phyloP scores from a whole-genome alignment of 2,797 vertebrate species.

The Clarias fuscus region DNA sequence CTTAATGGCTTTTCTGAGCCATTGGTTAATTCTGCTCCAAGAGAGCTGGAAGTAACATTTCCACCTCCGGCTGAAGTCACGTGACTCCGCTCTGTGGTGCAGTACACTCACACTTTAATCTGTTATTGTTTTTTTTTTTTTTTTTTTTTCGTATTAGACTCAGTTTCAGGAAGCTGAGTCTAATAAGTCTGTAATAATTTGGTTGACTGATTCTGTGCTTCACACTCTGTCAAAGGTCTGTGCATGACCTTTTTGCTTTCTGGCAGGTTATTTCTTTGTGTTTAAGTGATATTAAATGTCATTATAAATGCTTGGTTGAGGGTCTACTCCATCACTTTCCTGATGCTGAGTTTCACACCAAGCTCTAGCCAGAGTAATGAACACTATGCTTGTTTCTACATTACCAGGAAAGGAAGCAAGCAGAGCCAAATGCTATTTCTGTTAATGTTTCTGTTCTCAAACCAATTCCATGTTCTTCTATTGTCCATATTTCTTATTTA shows the following conservation, averaged over 20 bases:
- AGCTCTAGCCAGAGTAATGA: background rate
- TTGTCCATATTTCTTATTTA: background rate
- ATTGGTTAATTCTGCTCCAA: background rate
- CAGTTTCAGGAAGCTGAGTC: background rate
- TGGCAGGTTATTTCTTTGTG: slow-evolving; percentile 36
- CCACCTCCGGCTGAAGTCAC: slow-evolving; percentile 1
- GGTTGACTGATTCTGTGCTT: slow-evolving; percentile 8
- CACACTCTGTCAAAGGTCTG: background rate
- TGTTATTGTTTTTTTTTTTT: background rate
- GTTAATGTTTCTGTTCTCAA: background rate
- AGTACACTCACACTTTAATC: slow-evolving; percentile 8
- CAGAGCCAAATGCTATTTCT: background rate
- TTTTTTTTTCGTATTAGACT: background rate
- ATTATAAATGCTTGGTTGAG: slow-evolving; percentile 23
- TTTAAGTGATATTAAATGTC: slow-evolving; percentile 31
- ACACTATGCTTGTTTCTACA: background rate
- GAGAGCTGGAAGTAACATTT: slow-evolving; percentile 3
- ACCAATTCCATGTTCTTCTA: background rate
- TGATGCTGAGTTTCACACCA: background rate
- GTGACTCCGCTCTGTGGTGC: background rate
- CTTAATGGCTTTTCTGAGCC: slow-evolving; percentile 26
- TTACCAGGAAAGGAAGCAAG: background rate
- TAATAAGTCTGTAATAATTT: slow-evolving; percentile 24
- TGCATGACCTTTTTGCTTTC: slow-evolving; percentile 48
- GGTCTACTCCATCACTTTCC: background rate